phyloP scores from a whole-genome alignment of 1,140 invertebrate species.

The Drosophila burlai region DNA sequence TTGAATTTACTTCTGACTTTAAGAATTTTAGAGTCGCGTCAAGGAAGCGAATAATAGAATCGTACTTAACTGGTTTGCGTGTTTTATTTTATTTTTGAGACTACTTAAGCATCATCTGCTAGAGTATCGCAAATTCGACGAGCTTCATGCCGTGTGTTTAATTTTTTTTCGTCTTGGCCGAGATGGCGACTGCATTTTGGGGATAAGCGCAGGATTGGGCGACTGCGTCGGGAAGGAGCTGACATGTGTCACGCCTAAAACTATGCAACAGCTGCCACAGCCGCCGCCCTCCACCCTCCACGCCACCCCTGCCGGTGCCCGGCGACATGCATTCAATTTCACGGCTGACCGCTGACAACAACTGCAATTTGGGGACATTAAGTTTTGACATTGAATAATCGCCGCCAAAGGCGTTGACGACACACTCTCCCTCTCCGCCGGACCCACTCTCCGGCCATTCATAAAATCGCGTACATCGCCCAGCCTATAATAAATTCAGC shows the following conservation, averaged over 20 bases:
- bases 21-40: too few relatives aligned
- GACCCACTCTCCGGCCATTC: conserved; percentile 29
- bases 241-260: conserved; percentile 60
- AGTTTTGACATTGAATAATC: conserved; percentile 80
- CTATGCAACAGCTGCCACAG: conserved; percentile 66
- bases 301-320: background rate
- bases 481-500: conserved; percentile 76
- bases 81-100: background rate
- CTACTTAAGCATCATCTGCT: background rate
- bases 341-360: conserved; percentile 74
- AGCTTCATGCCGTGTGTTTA: background rate
- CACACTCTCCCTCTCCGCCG: conserved; percentile 20
- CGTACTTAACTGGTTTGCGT: too few relatives aligned
- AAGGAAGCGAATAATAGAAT: too few relatives aligned
- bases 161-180: conserved; percentile 27
- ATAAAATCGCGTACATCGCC: conserved; percentile 66
- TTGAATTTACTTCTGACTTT: too few relatives aligned
- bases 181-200: conserved; percentile 62
- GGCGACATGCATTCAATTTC: conserved; percentile 73
- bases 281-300: background rate
- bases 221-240: conserved; percentile 13
- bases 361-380: conserved; percentile 80
- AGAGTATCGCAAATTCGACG: background rate
- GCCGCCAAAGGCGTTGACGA: conserved; percentile 77
- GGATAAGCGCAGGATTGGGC: conserved; percentile 37